Conservation (phyloP, 2,113 vertebrate species). For the Felis catus region F.catus_Fca126_mat1.0 CM031427.1:6459001-6459500, state of each 20-base stretch:
- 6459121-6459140: not conserved
- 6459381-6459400: conserved; percentile 78
- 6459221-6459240: not conserved
- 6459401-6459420: conserved; percentile 82
- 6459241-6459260: not conserved
- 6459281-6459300: not conserved
- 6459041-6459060: not conserved
- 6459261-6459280: not conserved
- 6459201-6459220: not conserved
- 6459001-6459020: not conserved
- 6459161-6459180: not conserved
- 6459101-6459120: not conserved
- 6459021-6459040: not conserved
- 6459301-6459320: conserved; percentile 78
- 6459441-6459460: not conserved
- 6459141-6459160: not conserved
- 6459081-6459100: not conserved
- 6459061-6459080: not conserved
- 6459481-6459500: fast-evolving
- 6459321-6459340: conserved; percentile 77
- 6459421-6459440: conserved; percentile 79
- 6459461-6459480: not conserved
- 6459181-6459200: not conserved
- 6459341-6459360: conserved; percentile 70
- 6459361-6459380: conserved; percentile 62